A percentile compares a stretch with the other conserved stretches of the same genome.
phyloP scores from a whole-genome alignment of 37 sponge, comb jelly and placozoan species.

The Aplysina aerophoba region DNA sequence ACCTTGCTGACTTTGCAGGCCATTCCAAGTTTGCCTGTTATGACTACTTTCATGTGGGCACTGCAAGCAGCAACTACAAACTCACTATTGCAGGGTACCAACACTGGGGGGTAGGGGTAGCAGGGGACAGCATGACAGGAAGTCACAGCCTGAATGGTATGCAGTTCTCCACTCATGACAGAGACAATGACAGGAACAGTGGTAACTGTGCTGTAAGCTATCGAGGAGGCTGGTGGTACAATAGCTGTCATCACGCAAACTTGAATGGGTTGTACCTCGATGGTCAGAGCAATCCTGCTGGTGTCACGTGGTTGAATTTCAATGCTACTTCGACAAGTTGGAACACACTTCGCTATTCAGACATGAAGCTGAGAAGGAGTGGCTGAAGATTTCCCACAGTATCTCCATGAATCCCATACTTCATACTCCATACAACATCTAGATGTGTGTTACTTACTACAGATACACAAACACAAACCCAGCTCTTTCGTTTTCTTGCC shows the following conservation, averaged over 20 bases:
- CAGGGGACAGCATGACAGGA: not conserved
- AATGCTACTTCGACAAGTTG: no score
- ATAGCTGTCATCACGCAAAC: not conserved
- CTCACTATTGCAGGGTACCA: constrained; percentile 10
- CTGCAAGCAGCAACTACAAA: not conserved
- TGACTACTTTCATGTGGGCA: constrained; percentile 21
- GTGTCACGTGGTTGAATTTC: no score
- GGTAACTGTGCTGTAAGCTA: not conserved
- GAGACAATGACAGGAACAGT: not conserved
- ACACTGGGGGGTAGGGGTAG: not conserved
- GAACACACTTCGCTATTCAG: no score
- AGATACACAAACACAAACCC: no score
- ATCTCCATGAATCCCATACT: no score
- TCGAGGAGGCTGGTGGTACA: constrained; percentile 1
- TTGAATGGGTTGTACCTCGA: not conserved
- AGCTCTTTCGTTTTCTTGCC: no score
- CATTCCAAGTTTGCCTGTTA: not conserved
- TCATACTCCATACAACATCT: no score
- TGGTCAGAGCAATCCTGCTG: no score
- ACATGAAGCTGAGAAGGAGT: no score
- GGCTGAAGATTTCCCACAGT: no score
- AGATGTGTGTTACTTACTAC: no score
- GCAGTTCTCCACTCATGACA: constrained; percentile 10
- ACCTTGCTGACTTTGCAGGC: constrained; percentile 1
- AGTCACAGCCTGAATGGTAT: constrained; percentile 15